Evolutionary conservation across 2,888 invertebrate genomes (phyloP).

Genomic region (Tinea trinotella): DNA sequence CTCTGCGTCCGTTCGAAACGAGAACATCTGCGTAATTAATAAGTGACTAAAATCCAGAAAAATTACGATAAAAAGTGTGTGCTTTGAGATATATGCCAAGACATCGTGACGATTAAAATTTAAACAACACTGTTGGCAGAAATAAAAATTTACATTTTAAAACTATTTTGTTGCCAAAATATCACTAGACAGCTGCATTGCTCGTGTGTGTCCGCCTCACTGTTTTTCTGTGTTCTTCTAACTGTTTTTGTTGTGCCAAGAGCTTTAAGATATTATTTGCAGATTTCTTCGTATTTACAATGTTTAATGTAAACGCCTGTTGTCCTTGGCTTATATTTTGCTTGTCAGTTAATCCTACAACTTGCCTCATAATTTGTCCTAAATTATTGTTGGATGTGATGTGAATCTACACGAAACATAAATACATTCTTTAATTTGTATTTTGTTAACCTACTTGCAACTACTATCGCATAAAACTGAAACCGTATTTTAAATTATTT

Average conservation of each 20-base stretch:
- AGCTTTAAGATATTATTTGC: not conserved
- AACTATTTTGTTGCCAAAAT: constrained; percentile 60
- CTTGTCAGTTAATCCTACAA: not conserved
- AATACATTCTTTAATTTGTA: no score
- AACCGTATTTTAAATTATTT: no score
- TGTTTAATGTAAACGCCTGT: constrained; percentile 2
- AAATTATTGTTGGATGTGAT: not conserved
- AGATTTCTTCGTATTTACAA: not conserved
- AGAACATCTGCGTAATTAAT: constrained; percentile 44
- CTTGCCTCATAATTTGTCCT: not conserved
- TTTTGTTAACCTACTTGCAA: no score
- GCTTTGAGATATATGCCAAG: constrained; percentile 66
- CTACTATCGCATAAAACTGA: no score
- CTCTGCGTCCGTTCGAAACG: constrained; percentile 14
- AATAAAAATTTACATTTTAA: constrained; percentile 56
- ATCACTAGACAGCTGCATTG: constrained; percentile 51
- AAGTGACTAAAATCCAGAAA: constrained; percentile 46
- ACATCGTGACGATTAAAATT: constrained; percentile 63
- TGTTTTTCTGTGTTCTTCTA: not conserved
- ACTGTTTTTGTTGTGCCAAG: not conserved
- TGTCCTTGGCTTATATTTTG: not conserved
- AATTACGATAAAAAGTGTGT: constrained; percentile 53
- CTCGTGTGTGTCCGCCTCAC: not conserved
- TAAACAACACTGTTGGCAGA: constrained; percentile 45
- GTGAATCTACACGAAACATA: no score